A percentile compares a stretch with the other conserved stretches of the same genome.
phyloP scores from a whole-genome alignment of 2,113 vertebrate species.

The Podarcis cretensis region DNA sequence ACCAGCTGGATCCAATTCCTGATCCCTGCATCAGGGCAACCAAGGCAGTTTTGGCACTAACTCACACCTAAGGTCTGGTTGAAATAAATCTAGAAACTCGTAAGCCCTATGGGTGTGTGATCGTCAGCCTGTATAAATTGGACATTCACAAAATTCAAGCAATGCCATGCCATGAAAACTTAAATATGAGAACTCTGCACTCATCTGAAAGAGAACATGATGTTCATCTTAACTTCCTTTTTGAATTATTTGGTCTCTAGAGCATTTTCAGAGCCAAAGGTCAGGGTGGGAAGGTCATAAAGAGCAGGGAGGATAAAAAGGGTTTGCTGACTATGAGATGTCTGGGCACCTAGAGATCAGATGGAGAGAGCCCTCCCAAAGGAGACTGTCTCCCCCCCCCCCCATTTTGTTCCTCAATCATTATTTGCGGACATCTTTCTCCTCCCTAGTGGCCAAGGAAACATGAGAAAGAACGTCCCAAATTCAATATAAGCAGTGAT shows the following conservation, averaged over 20 bases:
- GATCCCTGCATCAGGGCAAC: neutral
- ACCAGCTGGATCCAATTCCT: no score
- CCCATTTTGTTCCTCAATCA: neutral
- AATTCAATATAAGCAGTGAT: neutral
- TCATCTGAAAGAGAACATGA: neutral
- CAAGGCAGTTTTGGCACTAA: neutral
- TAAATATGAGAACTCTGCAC: neutral
- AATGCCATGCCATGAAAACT: neutral
- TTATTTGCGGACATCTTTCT: accelerated
- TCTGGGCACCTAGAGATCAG: neutral
- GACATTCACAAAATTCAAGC: neutral
- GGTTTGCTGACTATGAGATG: neutral
- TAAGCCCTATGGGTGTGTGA: neutral
- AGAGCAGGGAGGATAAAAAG: neutral
- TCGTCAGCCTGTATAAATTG: neutral
- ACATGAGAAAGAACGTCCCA: neutral
- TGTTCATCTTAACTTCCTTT: neutral
- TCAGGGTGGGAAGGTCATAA: neutral
- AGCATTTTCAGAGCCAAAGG: neutral
- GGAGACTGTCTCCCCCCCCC: neutral
- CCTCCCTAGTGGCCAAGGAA: neutral
- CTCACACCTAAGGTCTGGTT: neutral
- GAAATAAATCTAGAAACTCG: neutral
- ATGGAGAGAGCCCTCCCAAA: neutral
- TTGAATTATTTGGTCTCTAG: neutral